phyloP scores from a whole-genome alignment of 1,140 invertebrate species.

The Drosophila watanabei region DNA sequence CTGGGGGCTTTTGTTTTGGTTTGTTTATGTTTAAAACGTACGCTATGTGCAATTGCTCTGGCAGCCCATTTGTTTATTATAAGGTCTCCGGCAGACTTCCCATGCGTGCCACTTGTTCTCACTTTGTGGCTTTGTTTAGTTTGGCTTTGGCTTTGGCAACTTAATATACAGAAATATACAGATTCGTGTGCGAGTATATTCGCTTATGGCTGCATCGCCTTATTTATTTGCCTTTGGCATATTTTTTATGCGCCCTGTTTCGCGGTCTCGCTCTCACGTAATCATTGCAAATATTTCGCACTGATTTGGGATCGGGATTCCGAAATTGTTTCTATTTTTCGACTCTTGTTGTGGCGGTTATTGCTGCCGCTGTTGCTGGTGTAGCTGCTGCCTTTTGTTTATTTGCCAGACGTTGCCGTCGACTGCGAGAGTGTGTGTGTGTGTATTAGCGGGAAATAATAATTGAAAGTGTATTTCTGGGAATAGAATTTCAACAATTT shows the following conservation, averaged over 20 bases:
- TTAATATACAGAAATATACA: constrained; percentile 55
- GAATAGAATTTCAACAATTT: constrained; percentile 62
- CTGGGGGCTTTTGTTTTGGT: constrained; percentile 37
- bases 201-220: constrained; percentile 38
- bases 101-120: constrained; percentile 77
- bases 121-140: constrained; percentile 50
- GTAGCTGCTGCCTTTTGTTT: constrained; percentile 17
- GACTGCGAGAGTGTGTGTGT: not conserved
- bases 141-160: constrained; percentile 52
- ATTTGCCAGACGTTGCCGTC: constrained; percentile 25
- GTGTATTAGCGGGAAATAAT: constrained; percentile 60
- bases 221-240: constrained; percentile 50
- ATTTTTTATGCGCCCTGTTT: constrained; percentile 41
- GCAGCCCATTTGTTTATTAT: constrained; percentile 80
- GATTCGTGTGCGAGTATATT: constrained; percentile 30
- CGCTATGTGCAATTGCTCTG: constrained; percentile 75
- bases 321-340: constrained; percentile 43
- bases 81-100: constrained; percentile 72
- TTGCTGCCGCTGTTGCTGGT: constrained; percentile 6
- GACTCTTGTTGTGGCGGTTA: constrained; percentile 11
- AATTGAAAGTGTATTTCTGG: constrained; percentile 63
- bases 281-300: constrained; percentile 73
- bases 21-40: constrained; percentile 80
- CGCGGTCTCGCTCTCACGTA: constrained; percentile 47
- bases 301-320: constrained; percentile 59